Conservation (phyloP, 1,140 invertebrate species). For the Carposina sasakii region DNA sequence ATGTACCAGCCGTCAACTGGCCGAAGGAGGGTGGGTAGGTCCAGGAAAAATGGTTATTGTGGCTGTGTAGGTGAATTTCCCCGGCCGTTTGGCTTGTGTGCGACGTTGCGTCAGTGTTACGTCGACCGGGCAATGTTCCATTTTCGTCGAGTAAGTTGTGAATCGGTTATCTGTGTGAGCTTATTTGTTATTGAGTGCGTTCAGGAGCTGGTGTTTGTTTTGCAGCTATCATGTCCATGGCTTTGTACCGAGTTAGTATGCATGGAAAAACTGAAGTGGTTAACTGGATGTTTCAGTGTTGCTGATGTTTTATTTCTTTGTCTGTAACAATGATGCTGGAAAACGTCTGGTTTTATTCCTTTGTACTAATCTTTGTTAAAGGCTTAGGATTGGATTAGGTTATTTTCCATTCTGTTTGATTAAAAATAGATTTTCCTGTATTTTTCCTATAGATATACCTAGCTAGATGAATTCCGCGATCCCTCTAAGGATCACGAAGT, state of each 20-base stretch:
- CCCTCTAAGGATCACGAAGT: conserved; percentile 43
- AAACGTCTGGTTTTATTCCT: no score
- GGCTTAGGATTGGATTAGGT: no score
- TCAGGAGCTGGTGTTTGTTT: conserved; percentile 62
- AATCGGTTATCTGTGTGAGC: conserved; percentile 56
- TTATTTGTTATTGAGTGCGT: conserved; percentile 43
- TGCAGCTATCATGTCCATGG: conserved; percentile 50
- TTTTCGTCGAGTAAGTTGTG: conserved; percentile 52
- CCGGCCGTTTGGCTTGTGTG: conserved; percentile 39
- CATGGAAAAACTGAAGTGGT: no score
- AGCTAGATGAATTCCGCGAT: no score
- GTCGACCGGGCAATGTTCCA: conserved; percentile 32
- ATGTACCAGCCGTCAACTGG: background rate
- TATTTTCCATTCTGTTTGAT: no score
- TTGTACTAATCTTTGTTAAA: no score
- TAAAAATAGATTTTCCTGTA: no score
- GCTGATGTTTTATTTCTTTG: no score
- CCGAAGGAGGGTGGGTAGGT: conserved; percentile 23
- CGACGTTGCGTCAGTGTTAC: conserved; percentile 34
- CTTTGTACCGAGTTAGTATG: no score
- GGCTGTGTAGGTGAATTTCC: conserved; percentile 39
- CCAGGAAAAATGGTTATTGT: conserved; percentile 20
- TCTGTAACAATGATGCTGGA: no score
- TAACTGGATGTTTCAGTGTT: no score
- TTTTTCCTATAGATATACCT: no score